Evolutionary conservation across 2,113 vertebrate genomes (phyloP), one percentile per base, ranked within the genome.

Genomic region (Procapra przewalskii): DNA sequence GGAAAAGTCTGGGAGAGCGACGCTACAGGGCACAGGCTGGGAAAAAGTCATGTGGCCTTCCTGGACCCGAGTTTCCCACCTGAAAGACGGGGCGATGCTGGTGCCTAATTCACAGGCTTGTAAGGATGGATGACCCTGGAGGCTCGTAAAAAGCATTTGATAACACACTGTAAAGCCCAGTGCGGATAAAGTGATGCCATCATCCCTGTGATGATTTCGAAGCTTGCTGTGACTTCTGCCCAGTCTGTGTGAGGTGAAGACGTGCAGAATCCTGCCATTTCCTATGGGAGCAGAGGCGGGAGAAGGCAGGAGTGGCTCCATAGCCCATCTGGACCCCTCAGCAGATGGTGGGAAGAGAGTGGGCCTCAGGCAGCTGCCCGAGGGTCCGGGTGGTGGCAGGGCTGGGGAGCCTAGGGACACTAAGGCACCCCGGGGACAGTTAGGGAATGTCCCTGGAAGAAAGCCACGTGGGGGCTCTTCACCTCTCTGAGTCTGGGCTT

Each of bases 41-140:
- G 31, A 6, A 40, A 52, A 45, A 43, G 15, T 27, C 93, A 16
- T 15, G 4, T 10, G 0, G 2, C 52, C 64, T 27, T 79, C 52
- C 59, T 15, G 31, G 8, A 21, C 45, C 67, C 67, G 8, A 1
- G 43, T 21, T 79, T 91, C 83, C 91, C 81, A 25, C 0, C 21
- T 12, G 0, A 19, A 1, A 14, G 25, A 25, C 0, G 3, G 16
- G 60, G 8, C 14, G 15, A 2, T 17, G 29, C 17, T 11, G 29
- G 23, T 29, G n/a, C 59, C 89, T 64, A 4, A 19, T 9, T 12
- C 43, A 2, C 6, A 27, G 91, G 80, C 88, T 43, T 19, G 54
- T 81, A 84, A 52, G 91, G 45, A 16, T 23, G 50, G 29, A 95
- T 62, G 17, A 19, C 25, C 17, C 0, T 0, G 1, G n/a, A 81